Evolutionary conservation across 1,140 invertebrate species (phyloP).

Genomic region (Rhagoletis zephyria): DNA sequence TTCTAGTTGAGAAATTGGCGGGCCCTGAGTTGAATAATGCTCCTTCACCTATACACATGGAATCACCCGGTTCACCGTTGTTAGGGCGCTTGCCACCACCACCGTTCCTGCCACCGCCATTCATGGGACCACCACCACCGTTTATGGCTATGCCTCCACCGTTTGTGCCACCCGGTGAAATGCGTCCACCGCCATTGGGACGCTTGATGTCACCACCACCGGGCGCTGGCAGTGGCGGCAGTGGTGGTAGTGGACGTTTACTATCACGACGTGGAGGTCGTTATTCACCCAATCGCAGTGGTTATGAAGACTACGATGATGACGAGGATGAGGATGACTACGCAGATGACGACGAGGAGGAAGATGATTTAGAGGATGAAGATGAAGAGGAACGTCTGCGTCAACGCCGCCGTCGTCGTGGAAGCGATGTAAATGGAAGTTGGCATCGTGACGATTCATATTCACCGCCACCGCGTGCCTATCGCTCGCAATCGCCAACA

Average conservation of each 20-base stretch:
- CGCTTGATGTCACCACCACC: conserved; percentile 78
- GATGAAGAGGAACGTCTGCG: conserved; percentile 62
- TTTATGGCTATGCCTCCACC: conserved; percentile 70
- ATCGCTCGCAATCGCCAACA: conserved; percentile 69
- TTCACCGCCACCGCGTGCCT: conserved; percentile 68
- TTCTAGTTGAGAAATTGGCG: conserved; percentile 41
- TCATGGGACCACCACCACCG: conserved; percentile 72
- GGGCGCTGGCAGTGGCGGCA: conserved; percentile 34
- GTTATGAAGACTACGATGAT: conserved; percentile 60
- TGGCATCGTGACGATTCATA: conserved; percentile 58
- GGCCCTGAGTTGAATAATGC: conserved; percentile 60
- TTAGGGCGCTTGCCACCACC: conserved; percentile 74
- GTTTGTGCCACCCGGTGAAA: conserved; percentile 74
- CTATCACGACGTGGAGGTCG: conserved; percentile 59
- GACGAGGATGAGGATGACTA: conserved; percentile 55
- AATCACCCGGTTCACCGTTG: conserved; percentile 75
- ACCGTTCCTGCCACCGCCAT: conserved; percentile 74
- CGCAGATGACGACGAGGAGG: conserved; percentile 65
- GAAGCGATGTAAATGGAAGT: conserved; percentile 55
- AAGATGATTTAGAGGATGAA: conserved; percentile 62
- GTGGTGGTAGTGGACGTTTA: conserved; percentile 22
- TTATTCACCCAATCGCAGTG: conserved; percentile 59
- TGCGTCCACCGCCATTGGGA: conserved; percentile 78
- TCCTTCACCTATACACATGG: conserved; percentile 72
- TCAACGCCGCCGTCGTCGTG: conserved; percentile 59